Evolutionary conservation across 2,113 vertebrate species (phyloP), one percentile per base, ranked within the genome.

Genomic region (Centrocercus urophasianus): DNA sequence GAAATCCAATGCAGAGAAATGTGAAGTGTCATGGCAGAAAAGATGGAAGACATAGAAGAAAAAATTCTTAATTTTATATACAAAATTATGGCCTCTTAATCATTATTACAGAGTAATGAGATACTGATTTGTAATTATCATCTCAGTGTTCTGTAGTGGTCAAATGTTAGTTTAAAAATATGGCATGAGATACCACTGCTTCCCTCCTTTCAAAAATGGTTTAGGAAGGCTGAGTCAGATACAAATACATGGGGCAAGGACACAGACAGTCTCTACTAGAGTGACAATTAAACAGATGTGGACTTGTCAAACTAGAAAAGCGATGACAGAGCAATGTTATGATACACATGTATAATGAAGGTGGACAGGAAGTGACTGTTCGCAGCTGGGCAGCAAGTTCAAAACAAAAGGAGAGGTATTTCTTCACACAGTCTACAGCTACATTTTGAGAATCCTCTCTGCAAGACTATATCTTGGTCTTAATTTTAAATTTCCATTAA

Each of bases 291-390:
- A 63, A 79, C 61, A n/a, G 27, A 86, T 47, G 50, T 65, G 61
- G 63, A 85, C 89, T 83, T 43, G 89, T 48, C 78, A 79, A 14
- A 93, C 94, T 69, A 88, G 94, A 82, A 60, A 38, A 72, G 71
- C 27, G 54, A 95, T 2, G 11, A 87, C 78, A 83, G 50, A 67
- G 50, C 30, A 66, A 43, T 32, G 36, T 40, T 65, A 85, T n/a
- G 36, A 80, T 57, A n/a, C 48, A 75, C 20, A 42, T 47, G 64
- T 60, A 45, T 65, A 82, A 93, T 10, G 25, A 86, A 89, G 30
- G 64, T 59, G 63, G 71, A 79, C 71, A 96, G 87, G 78, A 93
- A 94, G 89, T 73, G 42, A 74, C 36, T 4, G 28, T 38, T 88
- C 8, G 2, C 42, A 72, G 52, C 32, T 61, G 11, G 47, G 36